phyloP scores from a whole-genome alignment of 2,113 vertebrate genomes.

The Hyperopisus bebe region DNA sequence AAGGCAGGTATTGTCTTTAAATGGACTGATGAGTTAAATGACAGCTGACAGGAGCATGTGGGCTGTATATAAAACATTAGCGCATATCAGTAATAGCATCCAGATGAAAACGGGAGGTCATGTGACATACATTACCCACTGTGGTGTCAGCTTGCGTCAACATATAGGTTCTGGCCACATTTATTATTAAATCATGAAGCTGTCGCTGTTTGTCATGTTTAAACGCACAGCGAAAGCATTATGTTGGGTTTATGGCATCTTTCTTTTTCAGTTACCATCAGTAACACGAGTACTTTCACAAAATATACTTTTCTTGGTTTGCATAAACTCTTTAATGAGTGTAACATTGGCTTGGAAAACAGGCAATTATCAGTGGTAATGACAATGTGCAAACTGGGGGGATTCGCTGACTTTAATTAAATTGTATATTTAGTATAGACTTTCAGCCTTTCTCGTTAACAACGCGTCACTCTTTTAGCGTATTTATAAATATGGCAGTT shows the following conservation, averaged over 20 bases:
- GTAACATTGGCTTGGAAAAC: not conserved
- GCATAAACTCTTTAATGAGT: slow-evolving; percentile 11
- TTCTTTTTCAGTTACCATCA: not conserved
- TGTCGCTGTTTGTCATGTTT: not conserved
- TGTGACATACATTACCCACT: not conserved
- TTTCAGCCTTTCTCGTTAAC: not conserved
- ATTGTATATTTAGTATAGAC: slow-evolving; percentile 7
- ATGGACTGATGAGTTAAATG: not conserved
- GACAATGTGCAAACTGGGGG: not conserved
- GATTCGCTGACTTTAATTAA: not conserved
- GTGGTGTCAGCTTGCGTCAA: not conserved
- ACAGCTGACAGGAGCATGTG: not conserved
- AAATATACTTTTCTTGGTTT: not conserved
- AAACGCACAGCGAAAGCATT: not conserved
- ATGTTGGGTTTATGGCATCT: not conserved
- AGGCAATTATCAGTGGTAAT: slow-evolving; percentile 7
- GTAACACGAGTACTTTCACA: not conserved
- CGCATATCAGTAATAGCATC: not conserved
- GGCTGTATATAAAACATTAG: not conserved
- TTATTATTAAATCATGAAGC: not conserved
- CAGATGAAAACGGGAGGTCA: not conserved
- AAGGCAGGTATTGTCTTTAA: not conserved
- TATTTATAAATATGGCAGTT: slow-evolving; percentile 59
- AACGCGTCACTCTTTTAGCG: not conserved
- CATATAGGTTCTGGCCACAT: not conserved